Evolutionary conservation across 2,113 vertebrate species (phyloP).

Genomic region (Tichodroma muraria): DNA sequence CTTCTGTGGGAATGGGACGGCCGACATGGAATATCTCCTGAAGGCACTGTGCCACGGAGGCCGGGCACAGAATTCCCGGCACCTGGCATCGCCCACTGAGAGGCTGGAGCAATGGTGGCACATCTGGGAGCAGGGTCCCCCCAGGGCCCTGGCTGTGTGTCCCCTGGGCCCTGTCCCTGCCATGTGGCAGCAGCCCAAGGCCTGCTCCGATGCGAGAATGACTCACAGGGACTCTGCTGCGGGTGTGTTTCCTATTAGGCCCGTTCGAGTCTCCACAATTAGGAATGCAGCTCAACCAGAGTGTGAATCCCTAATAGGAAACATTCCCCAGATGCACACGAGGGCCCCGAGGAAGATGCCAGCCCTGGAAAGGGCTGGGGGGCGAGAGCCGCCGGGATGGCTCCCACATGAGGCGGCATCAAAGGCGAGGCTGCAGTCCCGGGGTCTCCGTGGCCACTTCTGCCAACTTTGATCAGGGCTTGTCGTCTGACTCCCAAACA

Average conservation of each 20-base stretch:
- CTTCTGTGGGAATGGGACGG: fast-evolving
- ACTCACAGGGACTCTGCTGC: slow-evolving; percentile 13
- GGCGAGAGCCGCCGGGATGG: slow-evolving; percentile 24
- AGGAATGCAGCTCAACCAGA: slow-evolving; percentile 63
- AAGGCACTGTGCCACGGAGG: fast-evolving
- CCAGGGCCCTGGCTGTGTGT: fast-evolving
- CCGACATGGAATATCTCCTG: fast-evolving
- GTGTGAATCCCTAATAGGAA: slow-evolving; percentile 69
- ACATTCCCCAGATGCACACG: slow-evolving; percentile 29
- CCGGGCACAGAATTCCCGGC: fast-evolving
- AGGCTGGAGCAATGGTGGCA: fast-evolving
- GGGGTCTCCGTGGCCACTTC: slow-evolving; percentile 33
- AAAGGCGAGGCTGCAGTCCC: slow-evolving; percentile 19
- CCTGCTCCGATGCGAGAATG: neutral
- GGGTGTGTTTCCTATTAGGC: slow-evolving; percentile 64
- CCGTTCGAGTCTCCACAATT: slow-evolving; percentile 58
- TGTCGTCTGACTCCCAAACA: slow-evolving; percentile 18
- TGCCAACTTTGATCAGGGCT: slow-evolving; percentile 59
- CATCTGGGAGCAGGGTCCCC: neutral
- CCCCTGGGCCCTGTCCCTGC: neutral
- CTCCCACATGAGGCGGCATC: slow-evolving; percentile 55
- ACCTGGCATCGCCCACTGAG: fast-evolving
- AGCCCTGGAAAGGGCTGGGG: slow-evolving; percentile 9
- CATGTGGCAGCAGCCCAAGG: neutral
- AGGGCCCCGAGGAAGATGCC: slow-evolving; percentile 49